Base-by-base conservation (phyloP, 2,797 vertebrate genomes). In the Sebastolobus alascanus region DNA sequence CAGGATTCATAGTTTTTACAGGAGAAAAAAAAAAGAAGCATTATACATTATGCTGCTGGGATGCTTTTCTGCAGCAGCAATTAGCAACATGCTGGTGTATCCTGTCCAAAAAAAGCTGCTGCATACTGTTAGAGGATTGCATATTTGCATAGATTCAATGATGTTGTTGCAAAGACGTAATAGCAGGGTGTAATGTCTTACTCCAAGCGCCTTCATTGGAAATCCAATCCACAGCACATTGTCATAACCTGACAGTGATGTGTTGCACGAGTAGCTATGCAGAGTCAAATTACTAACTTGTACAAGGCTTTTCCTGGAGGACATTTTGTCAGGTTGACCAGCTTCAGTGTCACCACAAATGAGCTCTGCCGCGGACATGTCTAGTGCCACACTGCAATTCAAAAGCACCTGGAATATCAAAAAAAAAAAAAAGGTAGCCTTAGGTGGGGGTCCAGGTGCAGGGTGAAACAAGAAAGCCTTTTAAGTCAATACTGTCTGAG, bases 401-500 rank as follows among this genome's bases (percentile, higher is more conserved):
- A 31, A 77, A 83, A 61, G 74, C 81, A 83, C 10, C 68, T 59
- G 56, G 66, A 37, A 25, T 52, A 68, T 90, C 60, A 70, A 55
- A 76, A 46, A 35, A 52, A 70, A 55, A 76, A 46, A 35, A 52
- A 60, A 75, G 81, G 64, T 68, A 76, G 79, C 87, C 83, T 65
- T 27, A 56, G 86, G 86, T 73, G 8, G 55, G 43, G 55, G 50
- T 77, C 69, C 68, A 83, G 84, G 72, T 89, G 72, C 73, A 65
- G 18, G 14, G n/a, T 61, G 55, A 71, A 73, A 80, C 16, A 75
- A 79, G 58, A 70, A 79, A 68, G 63, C 65, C 46, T 86, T 89
- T 83, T 64, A 69, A 65, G 69, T 76, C 80, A 29, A 66, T 82
- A 37, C 61, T 66, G 33, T 81, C 73, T 72, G 79, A 89, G 86